Conservation (phyloP, 2,113 vertebrate genomes). For the Hippocampus comes region DNA sequence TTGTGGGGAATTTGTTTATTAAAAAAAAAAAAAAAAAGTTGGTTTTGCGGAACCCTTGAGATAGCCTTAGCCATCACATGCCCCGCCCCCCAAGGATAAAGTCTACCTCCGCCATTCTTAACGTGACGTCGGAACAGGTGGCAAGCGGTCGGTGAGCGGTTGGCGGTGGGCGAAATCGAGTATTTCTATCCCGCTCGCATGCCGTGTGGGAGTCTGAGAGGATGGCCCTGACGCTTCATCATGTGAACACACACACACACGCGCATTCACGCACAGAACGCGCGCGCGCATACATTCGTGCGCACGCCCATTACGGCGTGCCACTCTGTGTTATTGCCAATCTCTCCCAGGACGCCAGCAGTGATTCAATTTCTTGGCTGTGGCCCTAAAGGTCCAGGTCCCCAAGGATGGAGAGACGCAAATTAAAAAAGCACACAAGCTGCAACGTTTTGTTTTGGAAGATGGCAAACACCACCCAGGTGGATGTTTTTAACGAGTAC, state of each 20-base stretch:
- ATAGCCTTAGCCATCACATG: no score
- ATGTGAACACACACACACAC: background rate
- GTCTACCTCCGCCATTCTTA: no score
- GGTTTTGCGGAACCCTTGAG: no score
- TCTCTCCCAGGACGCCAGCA: conserved; percentile 46
- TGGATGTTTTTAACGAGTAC: conserved; percentile 57
- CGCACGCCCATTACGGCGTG: conserved; percentile 24
- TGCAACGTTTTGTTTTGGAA: conserved; percentile 57
- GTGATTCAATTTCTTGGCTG: conserved; percentile 55
- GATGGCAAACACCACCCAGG: conserved; percentile 45
- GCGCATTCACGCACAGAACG: conserved; percentile 4
- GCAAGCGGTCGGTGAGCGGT: background rate
- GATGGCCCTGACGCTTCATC: conserved; percentile 9
- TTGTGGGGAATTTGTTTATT: no score
- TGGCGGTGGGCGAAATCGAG: background rate
- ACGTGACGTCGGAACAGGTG: background rate
- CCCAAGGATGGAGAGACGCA: conserved; percentile 9
- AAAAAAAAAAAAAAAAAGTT: no score
- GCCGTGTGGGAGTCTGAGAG: conserved; percentile 24
- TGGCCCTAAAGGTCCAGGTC: conserved; percentile 21
- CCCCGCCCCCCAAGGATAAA: no score
- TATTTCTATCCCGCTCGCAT: conserved; percentile 3
- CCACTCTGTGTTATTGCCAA: conserved; percentile 37
- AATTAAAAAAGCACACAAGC: conserved; percentile 36
- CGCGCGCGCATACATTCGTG: background rate